Conservation (phyloP, 1,140 invertebrate species). For the Drosophila equinoxialis region DNA sequence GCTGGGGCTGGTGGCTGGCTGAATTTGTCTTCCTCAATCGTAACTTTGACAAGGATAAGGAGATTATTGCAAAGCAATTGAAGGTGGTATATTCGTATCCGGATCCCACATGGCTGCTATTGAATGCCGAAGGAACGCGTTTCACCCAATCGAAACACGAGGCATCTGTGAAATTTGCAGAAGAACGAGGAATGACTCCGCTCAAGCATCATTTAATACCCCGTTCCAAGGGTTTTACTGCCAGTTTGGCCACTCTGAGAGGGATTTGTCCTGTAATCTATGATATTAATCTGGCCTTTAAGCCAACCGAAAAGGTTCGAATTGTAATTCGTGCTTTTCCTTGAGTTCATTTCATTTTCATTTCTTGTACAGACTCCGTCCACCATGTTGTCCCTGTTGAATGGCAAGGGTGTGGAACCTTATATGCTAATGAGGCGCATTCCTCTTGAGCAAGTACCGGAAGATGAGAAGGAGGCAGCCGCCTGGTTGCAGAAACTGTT, state of each 20-base stretch:
- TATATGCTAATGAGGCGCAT: constrained; percentile 93
- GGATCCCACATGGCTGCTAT: constrained; percentile 92
- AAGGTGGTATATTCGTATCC: constrained; percentile 93
- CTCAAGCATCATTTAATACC: constrained; percentile 96
- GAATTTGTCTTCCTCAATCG: constrained; percentile 97
- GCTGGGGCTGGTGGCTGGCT: constrained; percentile 97
- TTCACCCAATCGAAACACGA: constrained; percentile 95
- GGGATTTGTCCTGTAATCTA: constrained; percentile 93
- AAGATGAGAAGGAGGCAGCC: constrained; percentile 89
- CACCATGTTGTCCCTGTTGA: constrained; percentile 92
- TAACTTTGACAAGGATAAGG: constrained; percentile 94
- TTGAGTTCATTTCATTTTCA: background rate
- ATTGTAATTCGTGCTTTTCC: constrained; percentile 46
- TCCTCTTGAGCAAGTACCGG: constrained; percentile 91
- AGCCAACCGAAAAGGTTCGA: constrained; percentile 84
- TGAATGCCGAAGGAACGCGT: constrained; percentile 98
- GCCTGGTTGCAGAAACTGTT: constrained; percentile 90
- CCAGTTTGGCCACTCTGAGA: constrained; percentile 88
- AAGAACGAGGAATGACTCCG: constrained; percentile 91
- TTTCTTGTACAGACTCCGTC: constrained; percentile 84
- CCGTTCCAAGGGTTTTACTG: constrained; percentile 95
- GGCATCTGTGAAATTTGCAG: constrained; percentile 93
- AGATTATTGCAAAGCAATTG: constrained; percentile 91
- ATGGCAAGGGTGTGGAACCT: constrained; percentile 89
- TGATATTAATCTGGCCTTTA: constrained; percentile 92